Evolutionary conservation across 2,113 vertebrate genomes (phyloP), one percentile per base, ranked within the genome.

Genomic region (Microtus montanus): DNA sequence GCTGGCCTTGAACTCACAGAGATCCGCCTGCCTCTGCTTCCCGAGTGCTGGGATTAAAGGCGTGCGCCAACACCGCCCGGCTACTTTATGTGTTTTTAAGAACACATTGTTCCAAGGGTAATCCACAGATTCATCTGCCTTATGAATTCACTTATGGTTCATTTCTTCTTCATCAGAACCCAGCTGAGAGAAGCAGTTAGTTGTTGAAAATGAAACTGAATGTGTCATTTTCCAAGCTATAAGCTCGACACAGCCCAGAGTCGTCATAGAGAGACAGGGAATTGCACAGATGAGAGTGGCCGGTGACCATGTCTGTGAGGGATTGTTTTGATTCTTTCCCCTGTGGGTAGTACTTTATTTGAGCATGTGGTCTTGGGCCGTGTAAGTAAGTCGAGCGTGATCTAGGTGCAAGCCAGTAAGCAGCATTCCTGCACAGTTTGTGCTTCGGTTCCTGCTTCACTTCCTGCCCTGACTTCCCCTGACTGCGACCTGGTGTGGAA

Each of bases 351-450:
- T 58, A 6, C 54, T 58, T 58, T 58, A 58, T 58, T 58, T 58
- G 54, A 58, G 54, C 54, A 6, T 58, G 54, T 58, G 17, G 54
- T 58, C 54, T 58, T 58, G 17, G 54, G 54, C 33, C 35, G 5
- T n/a, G n/a, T 80, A 58, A 54, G 33, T 33, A 35, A 35, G 30
- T 54, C 35, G 77, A 54, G 17, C 17, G 19, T 22, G 49, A 54
- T 52, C 33, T 54, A 3, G 8, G 15, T 12, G 78, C 33, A 11
- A 82, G 52, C 78, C 10, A 80, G 17, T 54, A 58, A 54, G 20
- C 49, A n/a, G 0, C 52, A 26, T 82, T n/a, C 11, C 11, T 10
- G 10, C 5, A 20, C 19, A 1, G 1, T 58, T 58, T 58, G 15
- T 58, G 19, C 20, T 82, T 79, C 2, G 12, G 28, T 52, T 9